Base-by-base conservation (phyloP, 2,797 vertebrate genomes). In the Lepidocolaptes lacrymiger region DNA sequence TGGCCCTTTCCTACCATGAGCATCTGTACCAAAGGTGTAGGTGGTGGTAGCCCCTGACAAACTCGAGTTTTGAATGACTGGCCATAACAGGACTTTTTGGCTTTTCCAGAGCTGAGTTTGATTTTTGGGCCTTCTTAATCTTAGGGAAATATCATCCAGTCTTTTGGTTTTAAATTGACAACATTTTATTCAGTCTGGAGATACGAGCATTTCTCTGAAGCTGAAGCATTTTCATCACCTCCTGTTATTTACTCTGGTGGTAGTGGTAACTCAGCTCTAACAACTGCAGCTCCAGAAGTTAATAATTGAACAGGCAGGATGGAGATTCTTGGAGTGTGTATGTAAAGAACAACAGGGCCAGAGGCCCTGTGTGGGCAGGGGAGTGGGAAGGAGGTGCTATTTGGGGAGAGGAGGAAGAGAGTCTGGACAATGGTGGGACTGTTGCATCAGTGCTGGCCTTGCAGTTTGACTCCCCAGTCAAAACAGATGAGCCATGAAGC, bases 401-500 rank as follows among this genome's bases (percentile, higher is more conserved):
- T 28, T 74, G 86, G 44, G 55, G 49, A 88, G 81, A 94, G 64
- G 61, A 59, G 69, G 76, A 90, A 87, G 49, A 58, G 80, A 75
- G 56, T 89, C 92, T 81, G 92, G 89, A 87, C 54, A 90, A 72
- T 55, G 71, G 72, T 0, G 0, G 74, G 79, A 9, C 28, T 72
- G 75, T 89, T 92, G 89, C 76, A 0, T 94, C 94, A 96, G 80
- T 89, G 95, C 96, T 96, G 69, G 74, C 93, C 93, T 96, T 95
- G 93, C 93, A 90, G 79, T 94, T 97, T 96, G 75, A 7, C 49
- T 91, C 32, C 59, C 64, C 88, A 94, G 89, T 85, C 95, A 97
- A 96, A 97, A 97, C 91, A 93, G 74, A 97, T 95, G 96, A 96
- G 91, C 91, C 91, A 87, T 19, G 61, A 54, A 67, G 88, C 81